These are phyloP conservation scores for Peromyscus melanophrys DNA, from an alignment of 2,797 vertebrate genomes.

Conservation along the genomic window DNA sequence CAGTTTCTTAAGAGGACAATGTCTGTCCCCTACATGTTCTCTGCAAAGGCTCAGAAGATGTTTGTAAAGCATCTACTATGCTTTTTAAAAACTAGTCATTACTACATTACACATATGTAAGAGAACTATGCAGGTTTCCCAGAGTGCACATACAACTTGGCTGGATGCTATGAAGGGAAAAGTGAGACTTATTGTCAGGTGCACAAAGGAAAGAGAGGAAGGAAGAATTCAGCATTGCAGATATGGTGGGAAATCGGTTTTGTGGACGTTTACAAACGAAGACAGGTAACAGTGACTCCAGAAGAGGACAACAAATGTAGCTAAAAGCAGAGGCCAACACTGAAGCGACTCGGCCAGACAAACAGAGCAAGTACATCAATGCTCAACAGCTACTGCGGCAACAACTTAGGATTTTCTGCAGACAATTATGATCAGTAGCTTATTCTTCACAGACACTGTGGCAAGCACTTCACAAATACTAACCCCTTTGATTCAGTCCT, in stretches of 20 bases:
- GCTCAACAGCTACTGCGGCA: not conserved
- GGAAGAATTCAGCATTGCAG: conserved; percentile 35
- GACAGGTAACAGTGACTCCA: conserved; percentile 5
- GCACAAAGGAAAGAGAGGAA: not conserved
- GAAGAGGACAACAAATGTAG: not conserved
- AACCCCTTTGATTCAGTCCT: conserved; percentile 43
- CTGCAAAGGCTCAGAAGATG: not conserved
- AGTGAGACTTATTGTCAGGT: conserved; percentile 15
- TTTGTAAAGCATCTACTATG: conserved; percentile 34
- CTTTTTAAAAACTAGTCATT: not conserved
- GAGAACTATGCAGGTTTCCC: conserved; percentile 14
- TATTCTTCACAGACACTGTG: not conserved
- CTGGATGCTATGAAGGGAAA: conserved; percentile 11
- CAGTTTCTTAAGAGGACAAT: conserved; percentile 9
- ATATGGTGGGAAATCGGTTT: conserved; percentile 14
- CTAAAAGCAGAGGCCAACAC: conserved; percentile 7
- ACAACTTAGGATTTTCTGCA: not conserved
- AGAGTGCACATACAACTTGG: not conserved
- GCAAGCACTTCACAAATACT: not conserved
- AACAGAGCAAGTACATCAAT: not conserved
- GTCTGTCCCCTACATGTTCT: not conserved
- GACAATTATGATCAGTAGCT: not conserved
- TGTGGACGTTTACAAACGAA: conserved; percentile 15
- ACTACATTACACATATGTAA: conserved; percentile 5
- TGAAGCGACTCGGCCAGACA: not conserved